A percentile compares a stretch with the other conserved stretches of the same genome.
Conservation (phyloP, 2,888 invertebrate species). For the Eristalinus sepulchralis region DNA sequence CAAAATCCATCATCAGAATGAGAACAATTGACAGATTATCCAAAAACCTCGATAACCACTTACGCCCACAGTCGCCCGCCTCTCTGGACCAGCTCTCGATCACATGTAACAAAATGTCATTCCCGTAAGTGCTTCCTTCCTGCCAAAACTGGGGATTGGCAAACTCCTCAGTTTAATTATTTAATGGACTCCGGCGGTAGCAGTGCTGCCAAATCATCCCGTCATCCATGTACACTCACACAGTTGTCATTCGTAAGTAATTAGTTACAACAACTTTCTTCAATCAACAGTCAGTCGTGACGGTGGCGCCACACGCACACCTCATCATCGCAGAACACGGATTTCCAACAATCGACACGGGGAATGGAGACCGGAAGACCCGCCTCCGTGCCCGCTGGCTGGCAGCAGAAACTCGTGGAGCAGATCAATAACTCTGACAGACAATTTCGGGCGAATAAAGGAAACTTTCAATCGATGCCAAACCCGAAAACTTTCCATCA, state of each 20-base stretch:
- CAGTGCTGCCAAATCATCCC: neutral
- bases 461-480: constrained; percentile 64
- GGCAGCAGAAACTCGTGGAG: constrained; percentile 20
- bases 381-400: neutral
- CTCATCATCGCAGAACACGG: constrained; percentile 52
- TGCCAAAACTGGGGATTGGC: neutral
- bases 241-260: constrained; percentile 38
- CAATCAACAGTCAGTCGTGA: constrained; percentile 52
- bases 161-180: neutral
- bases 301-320: constrained; percentile 43
- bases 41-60: neutral
- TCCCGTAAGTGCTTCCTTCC: neutral
- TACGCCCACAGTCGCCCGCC: neutral
- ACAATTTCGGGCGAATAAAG: constrained; percentile 59
- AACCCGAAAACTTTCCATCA: constrained; percentile 61
- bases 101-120: neutral
- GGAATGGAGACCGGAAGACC: neutral
- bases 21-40: neutral
- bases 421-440: constrained; percentile 63
- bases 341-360: constrained; percentile 42
- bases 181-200: neutral
- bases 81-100: neutral
- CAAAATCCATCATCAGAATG: neutral
- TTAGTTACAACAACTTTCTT: constrained; percentile 41
- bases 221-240: neutral